Evolutionary conservation across 2,888 invertebrate genomes (phyloP), one percentile per base, ranked within the genome.

Genomic region (Andrena haemorrhoa): DNA sequence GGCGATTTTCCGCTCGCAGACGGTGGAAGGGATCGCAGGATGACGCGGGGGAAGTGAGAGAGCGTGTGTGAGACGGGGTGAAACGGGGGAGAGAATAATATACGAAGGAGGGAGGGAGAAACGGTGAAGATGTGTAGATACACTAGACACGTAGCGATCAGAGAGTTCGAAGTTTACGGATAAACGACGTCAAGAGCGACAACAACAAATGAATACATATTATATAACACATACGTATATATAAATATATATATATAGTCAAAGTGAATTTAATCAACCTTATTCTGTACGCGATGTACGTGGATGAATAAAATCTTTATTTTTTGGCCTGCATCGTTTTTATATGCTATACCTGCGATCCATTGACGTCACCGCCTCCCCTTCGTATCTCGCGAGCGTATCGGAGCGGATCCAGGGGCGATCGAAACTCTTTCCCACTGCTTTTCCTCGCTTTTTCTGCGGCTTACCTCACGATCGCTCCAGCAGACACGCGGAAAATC

Each of bases 301-400:
- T 91, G 92, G 83, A 87, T 90, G 86, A 92, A 92, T 92, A 92
- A 92, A 92, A 84, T 91, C 88, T 91, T 92, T 92, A 92, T 92
- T 92, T 91, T 92, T 92, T 91, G 90, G 90, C 90, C 90, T 91
- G 91, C 89, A 92, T 91, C 89, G 91, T 92, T 92, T 92, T 92
- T 89, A 91, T 86, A 86, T 89, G 81, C 68, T 90, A 70, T 88
- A 88, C 89, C 89, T 84, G 77, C 64, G 60, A 71, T 81, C 78
- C 75, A 31, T 35, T 63, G 61, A 23, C 69, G 26, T 16, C 26
- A 26, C 29, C 31, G 23, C 47, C 47, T 61, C n/a, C 69, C 33
- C 16, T 35, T 41, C 33, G n/a, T 26, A 20, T 1, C 35, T 49
- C 12, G 31, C 35, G 29, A 58, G n/a, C 8, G 23, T 20, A 16